Base-by-base conservation (phyloP, 2,888 invertebrate species). In the Cephonodes hylas region DNA sequence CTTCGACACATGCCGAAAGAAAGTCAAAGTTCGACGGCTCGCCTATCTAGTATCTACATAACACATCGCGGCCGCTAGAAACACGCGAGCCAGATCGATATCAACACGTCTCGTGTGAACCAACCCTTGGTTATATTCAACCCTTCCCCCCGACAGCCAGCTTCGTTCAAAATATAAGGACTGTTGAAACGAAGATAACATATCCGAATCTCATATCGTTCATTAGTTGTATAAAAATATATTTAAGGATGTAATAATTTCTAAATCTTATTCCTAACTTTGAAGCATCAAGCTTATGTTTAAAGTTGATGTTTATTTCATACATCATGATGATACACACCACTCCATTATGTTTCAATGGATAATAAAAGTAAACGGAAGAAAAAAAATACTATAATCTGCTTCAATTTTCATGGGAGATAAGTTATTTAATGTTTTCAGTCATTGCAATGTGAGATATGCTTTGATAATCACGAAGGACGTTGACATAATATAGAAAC, bases 21-120 rank as follows among this genome's bases (percentile, higher is more conserved):
- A 89, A 90, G 89, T 84, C 88, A 85, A 86, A 89, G 89, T 89
- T 90, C 87, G 88, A 85, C 83, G 86, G 84, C 86, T 82, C 82
- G 72, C 69, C 63, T 68, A 46, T 7, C 22, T 42, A 60, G 10
- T 44, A 18, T 38, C n/a, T 46, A 48, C 34, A 38, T 20, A 38
- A 10, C 67, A 72, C 64, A 66, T 64, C 58, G 57, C 67, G 63
- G 63, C 59, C 64, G 64, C 63, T 66, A 70, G 42, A 72, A 53
- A 53, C 53, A 53, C 27, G 53, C 31, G 27, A 31, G 18, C 10
- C 31, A 53, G 53, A 31, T 53, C 53, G 53, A 53, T 53, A 31
- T 53, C 53, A 20, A 10, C 53, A 31, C 20, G 53, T 31, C 10
- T 53, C 27, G 18, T 8, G 18, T 27, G 27, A 31, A 53, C 53